phyloP scores from a whole-genome alignment of 23 tunicate species.

The Styela plicata region DNA sequence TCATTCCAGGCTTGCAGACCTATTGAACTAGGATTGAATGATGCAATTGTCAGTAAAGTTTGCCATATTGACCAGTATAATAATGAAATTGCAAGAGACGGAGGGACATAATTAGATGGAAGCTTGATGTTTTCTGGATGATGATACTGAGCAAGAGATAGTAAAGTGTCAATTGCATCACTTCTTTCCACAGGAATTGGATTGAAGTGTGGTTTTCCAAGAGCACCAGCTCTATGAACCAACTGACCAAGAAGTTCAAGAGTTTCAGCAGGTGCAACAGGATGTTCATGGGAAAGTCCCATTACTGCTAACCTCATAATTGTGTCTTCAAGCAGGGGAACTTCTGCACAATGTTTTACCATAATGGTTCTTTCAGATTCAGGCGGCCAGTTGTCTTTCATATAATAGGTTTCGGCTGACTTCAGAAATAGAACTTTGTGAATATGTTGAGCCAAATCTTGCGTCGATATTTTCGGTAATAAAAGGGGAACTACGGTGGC shows the following conservation, averaged over 20 bases:
- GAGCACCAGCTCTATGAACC: slow-evolving; percentile 54
- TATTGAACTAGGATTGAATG: slow-evolving; percentile 59
- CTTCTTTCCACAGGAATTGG: slow-evolving; percentile 42
- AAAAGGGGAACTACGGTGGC: slow-evolving; percentile 54
- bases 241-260: slow-evolving; percentile 65
- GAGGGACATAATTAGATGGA: slow-evolving; percentile 72
- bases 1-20: slow-evolving; percentile 82
- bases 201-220: slow-evolving; percentile 43
- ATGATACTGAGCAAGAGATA: slow-evolving; percentile 68
- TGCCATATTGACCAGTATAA: slow-evolving; percentile 74
- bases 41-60: slow-evolving; percentile 36
- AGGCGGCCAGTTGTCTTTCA: slow-evolving; percentile 92
- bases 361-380: slow-evolving; percentile 59
- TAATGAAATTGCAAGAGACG: slow-evolving; percentile 64
- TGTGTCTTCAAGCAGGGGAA: slow-evolving; percentile 60
- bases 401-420: slow-evolving; percentile 54
- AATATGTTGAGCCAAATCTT: slow-evolving; percentile 39
- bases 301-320: slow-evolving; percentile 67
- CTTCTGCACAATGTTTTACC: slow-evolving; percentile 65
- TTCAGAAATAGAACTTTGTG: slow-evolving; percentile 70
- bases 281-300: slow-evolving; percentile 55
- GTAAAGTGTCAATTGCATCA: slow-evolving; percentile 66
- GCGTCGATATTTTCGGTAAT: slow-evolving; percentile 14
- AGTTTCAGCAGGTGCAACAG: slow-evolving; percentile 65
- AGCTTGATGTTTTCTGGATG: slow-evolving; percentile 71